These are phyloP conservation scores for Aspidiotus rigidus DNA, from an alignment of 2,888 invertebrate genomes.

Conservation along the genomic window DNA sequence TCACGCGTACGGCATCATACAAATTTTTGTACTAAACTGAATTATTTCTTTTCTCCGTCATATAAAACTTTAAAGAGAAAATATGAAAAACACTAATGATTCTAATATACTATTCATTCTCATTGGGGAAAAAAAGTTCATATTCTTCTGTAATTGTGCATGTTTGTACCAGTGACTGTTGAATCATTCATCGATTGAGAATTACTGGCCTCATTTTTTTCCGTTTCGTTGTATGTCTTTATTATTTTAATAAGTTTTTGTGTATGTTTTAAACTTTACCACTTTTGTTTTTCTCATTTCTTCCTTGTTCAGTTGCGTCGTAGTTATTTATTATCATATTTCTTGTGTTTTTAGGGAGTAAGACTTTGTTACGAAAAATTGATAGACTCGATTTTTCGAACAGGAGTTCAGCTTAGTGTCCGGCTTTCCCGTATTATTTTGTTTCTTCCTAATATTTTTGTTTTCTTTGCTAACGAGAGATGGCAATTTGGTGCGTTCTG, in stretches of 20 bases:
- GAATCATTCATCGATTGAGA: background rate
- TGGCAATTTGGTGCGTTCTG: no score
- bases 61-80: background rate
- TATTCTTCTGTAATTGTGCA: background rate
- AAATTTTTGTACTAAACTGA: conserved; percentile 22
- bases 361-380: no score
- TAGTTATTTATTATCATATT: background rate
- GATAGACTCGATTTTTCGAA: no score
- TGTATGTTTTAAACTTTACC: conserved; percentile 19
- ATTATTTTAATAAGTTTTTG: conserved; percentile 11
- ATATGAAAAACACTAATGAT: no score
- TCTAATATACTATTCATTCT: no score
- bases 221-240: background rate
- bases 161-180: background rate
- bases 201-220: background rate
- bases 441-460: no score
- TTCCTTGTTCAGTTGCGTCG: background rate
- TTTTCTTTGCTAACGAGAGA: no score
- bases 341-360: no score
- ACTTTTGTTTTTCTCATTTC: conserved; percentile 8
- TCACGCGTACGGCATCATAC: conserved; percentile 26
- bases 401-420: no score
- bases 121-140: no score
- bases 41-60: conserved; percentile 14
- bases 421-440: no score